Conservation (phyloP, 2,888 invertebrate genomes). For the Idaea biselata region DNA sequence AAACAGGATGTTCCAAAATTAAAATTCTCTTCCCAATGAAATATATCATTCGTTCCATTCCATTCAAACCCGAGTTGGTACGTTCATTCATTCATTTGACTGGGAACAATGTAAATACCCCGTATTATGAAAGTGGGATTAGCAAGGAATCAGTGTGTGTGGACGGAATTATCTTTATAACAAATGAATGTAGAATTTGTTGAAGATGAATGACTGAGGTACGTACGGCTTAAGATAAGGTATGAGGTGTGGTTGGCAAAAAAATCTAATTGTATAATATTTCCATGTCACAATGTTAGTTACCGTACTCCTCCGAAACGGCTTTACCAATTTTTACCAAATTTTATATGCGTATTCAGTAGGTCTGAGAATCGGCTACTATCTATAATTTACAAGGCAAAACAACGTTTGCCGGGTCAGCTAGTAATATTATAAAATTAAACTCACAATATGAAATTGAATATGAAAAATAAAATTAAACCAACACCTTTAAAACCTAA, state of each 20-base stretch:
- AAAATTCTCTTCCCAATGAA: neutral
- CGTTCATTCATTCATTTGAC: neutral
- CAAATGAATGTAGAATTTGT: constrained; percentile 32
- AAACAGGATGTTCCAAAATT: neutral
- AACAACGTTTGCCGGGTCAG: too few species aligned
- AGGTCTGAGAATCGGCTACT: too few species aligned
- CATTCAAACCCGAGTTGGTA: neutral
- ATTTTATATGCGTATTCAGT: too few species aligned
- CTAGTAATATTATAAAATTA: too few species aligned
- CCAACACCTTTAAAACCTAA: too few species aligned
- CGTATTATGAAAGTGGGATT: neutral
- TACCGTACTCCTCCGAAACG: too few species aligned
- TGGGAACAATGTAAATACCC: neutral
- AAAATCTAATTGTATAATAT: too few species aligned
- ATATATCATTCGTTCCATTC: neutral
- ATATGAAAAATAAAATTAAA: too few species aligned
- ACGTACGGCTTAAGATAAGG: constrained; percentile 24
- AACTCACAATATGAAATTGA: too few species aligned
- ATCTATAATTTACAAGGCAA: too few species aligned
- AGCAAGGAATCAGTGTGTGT: constrained; percentile 18
- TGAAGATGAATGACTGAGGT: constrained; percentile 34
- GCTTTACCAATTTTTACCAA: too few species aligned
- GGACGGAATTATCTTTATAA: constrained; percentile 19
- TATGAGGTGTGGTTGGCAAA: constrained; percentile 9
- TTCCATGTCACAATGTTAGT: neutral